phyloP scores from a whole-genome alignment of 2,888 invertebrate genomes.

The Busseola fusca region DNA sequence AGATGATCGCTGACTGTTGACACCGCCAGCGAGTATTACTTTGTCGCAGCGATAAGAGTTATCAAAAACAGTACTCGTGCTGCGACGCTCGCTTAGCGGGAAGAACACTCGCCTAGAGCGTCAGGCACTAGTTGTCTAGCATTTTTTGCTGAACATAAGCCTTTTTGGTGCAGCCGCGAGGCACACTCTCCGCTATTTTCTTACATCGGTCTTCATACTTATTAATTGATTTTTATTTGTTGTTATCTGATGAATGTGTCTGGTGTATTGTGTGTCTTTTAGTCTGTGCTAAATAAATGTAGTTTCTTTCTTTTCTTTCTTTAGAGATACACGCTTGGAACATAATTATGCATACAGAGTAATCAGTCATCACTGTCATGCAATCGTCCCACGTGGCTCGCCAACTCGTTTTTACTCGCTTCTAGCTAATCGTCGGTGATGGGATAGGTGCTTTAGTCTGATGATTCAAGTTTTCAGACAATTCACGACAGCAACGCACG shows the following conservation, averaged over 20 bases:
- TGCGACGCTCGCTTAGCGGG: background rate
- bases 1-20: background rate
- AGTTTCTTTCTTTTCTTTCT: too few species aligned
- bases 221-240: too few species aligned
- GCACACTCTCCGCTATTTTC: too few species aligned
- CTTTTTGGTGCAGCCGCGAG: too few species aligned
- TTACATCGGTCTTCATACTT: too few species aligned
- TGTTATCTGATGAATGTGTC: too few species aligned
- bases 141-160: too few species aligned
- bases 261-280: too few species aligned
- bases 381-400: background rate
- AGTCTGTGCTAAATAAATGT: too few species aligned
- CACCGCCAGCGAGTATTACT: background rate
- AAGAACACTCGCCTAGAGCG: background rate
- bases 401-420: background rate
- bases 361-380: background rate
- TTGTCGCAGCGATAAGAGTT: background rate
- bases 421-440: background rate
- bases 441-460: background rate
- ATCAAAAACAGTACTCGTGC: background rate
- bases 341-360: background rate
- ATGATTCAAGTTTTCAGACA: slow-evolving; percentile 32
- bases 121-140: too few species aligned
- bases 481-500: slow-evolving; percentile 26
- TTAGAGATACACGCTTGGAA: background rate